Base-by-base conservation (phyloP, 1,140 invertebrate genomes). In the Heliconius nattereri region DNA sequence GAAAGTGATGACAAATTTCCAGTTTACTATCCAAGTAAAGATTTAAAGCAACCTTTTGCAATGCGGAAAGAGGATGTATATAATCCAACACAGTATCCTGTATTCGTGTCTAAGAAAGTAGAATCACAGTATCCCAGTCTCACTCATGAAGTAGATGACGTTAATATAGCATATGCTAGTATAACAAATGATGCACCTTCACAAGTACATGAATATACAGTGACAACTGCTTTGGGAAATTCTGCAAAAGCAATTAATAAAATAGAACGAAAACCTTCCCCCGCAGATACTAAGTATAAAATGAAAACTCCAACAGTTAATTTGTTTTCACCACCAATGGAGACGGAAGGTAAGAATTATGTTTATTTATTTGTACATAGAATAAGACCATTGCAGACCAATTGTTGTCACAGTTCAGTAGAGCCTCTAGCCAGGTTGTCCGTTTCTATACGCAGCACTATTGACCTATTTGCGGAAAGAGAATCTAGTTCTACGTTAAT, bases 301-400 rank as follows among this genome's bases (percentile, higher is more conserved):
- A 23, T 89, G 20, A 82, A 90, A 76, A 86, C 85, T 3, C 90
- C 92, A 2, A 75, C 83, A 26, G 83, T 92, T 9, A 95, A 95
- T 89, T 86, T 95, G 49, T 96, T 96, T 89, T 95, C 95, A 75
- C 96, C 97, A 26, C 96, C 97, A 29, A 90, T 95, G 20, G 95
- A 97, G 93, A 97, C 97, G 29, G 96, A 97, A 96, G 97, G 94
- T 95, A 84, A 60, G 29, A 66, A 16, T 23, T 9, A n/a, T 57
- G 9, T 57, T 57, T 45, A 16, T 45, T 45, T 45, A 45, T 16
- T 45, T 45, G 3, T 45, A 40, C 40, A 3, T 45, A 35, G 32
- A 7, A 6, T 5, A 3, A 45, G 40, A 45, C 13, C 3, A 45
- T 45, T 45, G 40, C 13, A 16, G 40, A 16, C 40, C 40, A 45